Base-by-base conservation (phyloP, 2,113 vertebrate genomes). In the Corvus hawaiiensis region DNA sequence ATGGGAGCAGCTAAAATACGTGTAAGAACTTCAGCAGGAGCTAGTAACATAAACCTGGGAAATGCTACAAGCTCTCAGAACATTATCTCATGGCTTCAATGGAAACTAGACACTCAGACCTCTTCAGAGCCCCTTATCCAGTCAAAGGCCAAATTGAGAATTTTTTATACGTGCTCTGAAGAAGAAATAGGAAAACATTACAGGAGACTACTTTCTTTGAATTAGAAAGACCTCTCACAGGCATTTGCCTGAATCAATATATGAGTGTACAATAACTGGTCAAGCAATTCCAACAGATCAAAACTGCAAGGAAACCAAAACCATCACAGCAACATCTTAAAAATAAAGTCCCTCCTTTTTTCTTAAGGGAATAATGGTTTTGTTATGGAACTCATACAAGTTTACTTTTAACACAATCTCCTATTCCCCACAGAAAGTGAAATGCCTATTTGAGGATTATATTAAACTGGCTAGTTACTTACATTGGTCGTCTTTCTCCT, bases 11-110 rank as follows among this genome's bases (percentile, higher is more conserved):
- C 14, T 44, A 12, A 59, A 48, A 10, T 1, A 7, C 27, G 59
- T 10, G 4, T 15, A 55, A 24, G 18, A 6, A 4, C 9, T 77
- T 63, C 37, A 28, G 11, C 23, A 26, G 0, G 4, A 77, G 7
- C 5, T 51, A 14, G 22, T 26, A 23, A 35, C 17, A 2, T 12
- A 52, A 56, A 10, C 4, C 41, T 30, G 2, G 8, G 33, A 94
- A 75, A 51, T 1, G 3, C 28, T 61, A 7, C 0, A 0, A 3
- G 1, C 37, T 12, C 21, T 17, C 43, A 66, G 33, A 67, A 41
- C 16, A 7, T 7, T 46, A 20, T 48, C 14, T 39, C 24, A 39
- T 4, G 1, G 10, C 35, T 85, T 76, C 48, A 66, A 0, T 6
- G 3, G 32, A 68, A 76, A 11, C 8, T 33, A 33, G 30, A 28